phyloP scores from a whole-genome alignment of 2,888 invertebrate species.

The Drosophila anomalata region DNA sequence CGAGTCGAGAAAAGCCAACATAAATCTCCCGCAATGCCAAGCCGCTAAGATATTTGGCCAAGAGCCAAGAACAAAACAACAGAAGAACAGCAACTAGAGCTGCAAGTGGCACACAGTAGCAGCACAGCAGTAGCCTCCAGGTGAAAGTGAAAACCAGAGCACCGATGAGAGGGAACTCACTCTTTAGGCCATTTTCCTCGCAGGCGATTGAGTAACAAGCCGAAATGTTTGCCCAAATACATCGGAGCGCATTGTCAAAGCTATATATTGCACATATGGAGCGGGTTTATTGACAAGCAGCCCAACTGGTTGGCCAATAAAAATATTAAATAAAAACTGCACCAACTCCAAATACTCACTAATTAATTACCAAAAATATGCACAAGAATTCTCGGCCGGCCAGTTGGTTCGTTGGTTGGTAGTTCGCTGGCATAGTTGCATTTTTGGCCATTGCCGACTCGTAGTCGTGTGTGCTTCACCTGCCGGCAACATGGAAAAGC shows the following conservation, averaged over 20 bases:
- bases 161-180: constrained; percentile 2
- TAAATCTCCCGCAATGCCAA: constrained; percentile 24
- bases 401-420: constrained; percentile 38
- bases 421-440: constrained; percentile 27
- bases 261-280: constrained; percentile 32
- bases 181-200: not conserved
- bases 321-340: constrained; percentile 43
- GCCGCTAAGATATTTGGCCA: constrained; percentile 1
- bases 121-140: not conserved
- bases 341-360: constrained; percentile 51
- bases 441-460: constrained; percentile 26
- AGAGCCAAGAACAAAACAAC: constrained; percentile 3
- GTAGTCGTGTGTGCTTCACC: constrained; percentile 63
- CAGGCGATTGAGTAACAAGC: constrained; percentile 22
- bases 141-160: constrained; percentile 19
- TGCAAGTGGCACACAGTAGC: constrained; percentile 3
- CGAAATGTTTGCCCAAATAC: constrained; percentile 30
- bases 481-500: constrained; percentile 70
- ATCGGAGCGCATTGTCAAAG: constrained; percentile 24
- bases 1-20: constrained; percentile 18
- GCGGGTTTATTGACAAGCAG: constrained; percentile 56
- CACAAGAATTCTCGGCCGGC: constrained; percentile 60
- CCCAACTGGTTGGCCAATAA: constrained; percentile 64
- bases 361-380: constrained; percentile 76
- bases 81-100: not conserved